Conservation (phyloP, 2,888 invertebrate species). For the Labia minor region DNA sequence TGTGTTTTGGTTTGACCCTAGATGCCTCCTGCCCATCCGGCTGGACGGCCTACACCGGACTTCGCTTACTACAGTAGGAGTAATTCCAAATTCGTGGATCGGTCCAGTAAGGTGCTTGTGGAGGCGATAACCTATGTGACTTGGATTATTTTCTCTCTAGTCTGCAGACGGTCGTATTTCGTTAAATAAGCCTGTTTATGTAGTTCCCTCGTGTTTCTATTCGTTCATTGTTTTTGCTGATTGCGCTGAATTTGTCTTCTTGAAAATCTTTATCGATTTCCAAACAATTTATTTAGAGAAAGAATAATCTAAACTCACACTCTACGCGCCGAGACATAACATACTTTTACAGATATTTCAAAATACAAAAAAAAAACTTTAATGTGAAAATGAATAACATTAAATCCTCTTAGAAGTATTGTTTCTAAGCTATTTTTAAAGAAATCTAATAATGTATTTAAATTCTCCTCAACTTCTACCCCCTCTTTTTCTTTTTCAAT, state of each 20-base stretch:
- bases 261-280: not conserved
- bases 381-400: no score
- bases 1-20: slow-evolving; percentile 13
- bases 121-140: slow-evolving; percentile 3
- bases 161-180: slow-evolving; percentile 13
- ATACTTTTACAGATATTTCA: no score
- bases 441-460: no score
- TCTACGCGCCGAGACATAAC: no score
- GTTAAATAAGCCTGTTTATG: slow-evolving; percentile 4
- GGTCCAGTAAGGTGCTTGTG: slow-evolving; percentile 13
- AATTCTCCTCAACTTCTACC: no score
- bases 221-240: not conserved
- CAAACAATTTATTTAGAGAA: no score
- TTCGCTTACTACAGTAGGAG: not conserved
- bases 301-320: no score
- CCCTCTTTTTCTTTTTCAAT: no score
- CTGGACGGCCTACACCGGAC: slow-evolving; percentile 3
- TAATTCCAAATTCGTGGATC: slow-evolving; percentile 7
- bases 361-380: no score
- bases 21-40: slow-evolving; percentile 7
- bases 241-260: slow-evolving; percentile 13
- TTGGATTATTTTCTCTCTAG: slow-evolving; percentile 5
- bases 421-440: no score
- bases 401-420: no score
- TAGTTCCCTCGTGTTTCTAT: slow-evolving; percentile 7